Conservation (phyloP, 2,888 invertebrate genomes). For the Amphimallon solstitiale region DNA sequence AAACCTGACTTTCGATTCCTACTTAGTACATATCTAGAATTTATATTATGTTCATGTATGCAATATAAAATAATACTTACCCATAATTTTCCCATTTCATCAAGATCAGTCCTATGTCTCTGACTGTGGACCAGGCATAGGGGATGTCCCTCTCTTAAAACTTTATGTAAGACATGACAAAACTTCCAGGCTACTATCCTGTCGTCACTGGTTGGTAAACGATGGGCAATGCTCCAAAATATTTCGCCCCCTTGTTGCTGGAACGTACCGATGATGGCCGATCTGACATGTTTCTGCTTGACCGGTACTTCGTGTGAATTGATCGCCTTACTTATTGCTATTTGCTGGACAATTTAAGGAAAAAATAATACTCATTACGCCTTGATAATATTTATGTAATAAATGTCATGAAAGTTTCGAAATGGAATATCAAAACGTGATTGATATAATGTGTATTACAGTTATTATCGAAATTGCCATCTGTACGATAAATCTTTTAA, state of each 20-base stretch:
- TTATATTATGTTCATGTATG: too few relatives aligned
- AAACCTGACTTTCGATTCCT: too few relatives aligned
- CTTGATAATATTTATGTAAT: too few relatives aligned
- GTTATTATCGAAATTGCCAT: too few relatives aligned
- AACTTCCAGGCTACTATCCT: conserved; percentile 99
- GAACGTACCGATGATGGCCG: conserved; percentile 93
- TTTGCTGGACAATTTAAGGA: conserved; percentile 68
- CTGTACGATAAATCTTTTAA: too few relatives aligned
- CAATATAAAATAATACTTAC: too few relatives aligned
- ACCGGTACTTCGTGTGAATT: conserved; percentile 92
- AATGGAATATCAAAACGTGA: too few relatives aligned
- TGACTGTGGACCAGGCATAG: conserved; percentile 87
- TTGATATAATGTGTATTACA: too few relatives aligned
- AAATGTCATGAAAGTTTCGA: too few relatives aligned
- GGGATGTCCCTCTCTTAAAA: conserved; percentile 93
- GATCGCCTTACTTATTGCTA: conserved; percentile 93
- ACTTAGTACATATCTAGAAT: too few relatives aligned
- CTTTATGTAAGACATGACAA: conserved; percentile 96
- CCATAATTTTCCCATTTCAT: conserved; percentile 93
- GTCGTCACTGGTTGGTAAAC: conserved; percentile 89
- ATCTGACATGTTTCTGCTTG: conserved; percentile 98
- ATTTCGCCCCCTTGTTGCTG: conserved; percentile 90
- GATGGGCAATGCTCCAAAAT: conserved; percentile 80
- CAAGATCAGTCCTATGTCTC: conserved; percentile 80
- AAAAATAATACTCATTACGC: conserved; percentile 7